A percentile compares a stretch with the other conserved stretches of the same genome.
Conservation (phyloP, 1,140 invertebrate species). For the Pygmarrhopalites habei region DNA sequence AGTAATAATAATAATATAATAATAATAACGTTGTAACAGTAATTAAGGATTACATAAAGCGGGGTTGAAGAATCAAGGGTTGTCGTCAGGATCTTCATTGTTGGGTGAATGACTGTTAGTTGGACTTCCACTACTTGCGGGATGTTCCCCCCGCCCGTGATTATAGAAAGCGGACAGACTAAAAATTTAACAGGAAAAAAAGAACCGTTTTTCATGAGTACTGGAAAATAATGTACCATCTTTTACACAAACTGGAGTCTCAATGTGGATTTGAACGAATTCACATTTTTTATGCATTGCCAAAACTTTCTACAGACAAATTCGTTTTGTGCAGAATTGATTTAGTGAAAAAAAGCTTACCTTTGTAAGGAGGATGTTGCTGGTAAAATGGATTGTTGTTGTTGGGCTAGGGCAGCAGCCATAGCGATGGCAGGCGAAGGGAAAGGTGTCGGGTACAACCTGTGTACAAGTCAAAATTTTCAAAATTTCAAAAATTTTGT, state of each 20-base stretch:
- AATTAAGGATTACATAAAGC: not conserved
- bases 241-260: too few species aligned
- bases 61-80: conserved; percentile 20
- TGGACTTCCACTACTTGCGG: conserved; percentile 30
- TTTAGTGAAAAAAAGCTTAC: too few species aligned
- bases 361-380: conserved; percentile 53
- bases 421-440: conserved; percentile 39
- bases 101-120: conserved; percentile 36
- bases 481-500: not conserved
- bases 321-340: too few species aligned
- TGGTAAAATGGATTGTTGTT: conserved; percentile 53
- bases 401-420: conserved; percentile 48
- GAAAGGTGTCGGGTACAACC: conserved; percentile 55
- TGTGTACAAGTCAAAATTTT: conserved; percentile 16
- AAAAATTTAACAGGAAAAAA: too few species aligned
- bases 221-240: too few species aligned
- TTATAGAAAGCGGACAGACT: conserved; percentile 57
- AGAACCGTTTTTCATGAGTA: too few species aligned
- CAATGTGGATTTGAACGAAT: too few species aligned
- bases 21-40: conserved; percentile 6
- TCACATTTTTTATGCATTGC: too few species aligned
- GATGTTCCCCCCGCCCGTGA: conserved; percentile 38
- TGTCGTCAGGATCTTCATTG: conserved; percentile 35
- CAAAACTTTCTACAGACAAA: too few species aligned
- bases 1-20: not conserved